These are phyloP conservation scores for Lordiphosa stackelbergi DNA, from an alignment of 1,140 invertebrate genomes.

Conservation along the genomic window DNA sequence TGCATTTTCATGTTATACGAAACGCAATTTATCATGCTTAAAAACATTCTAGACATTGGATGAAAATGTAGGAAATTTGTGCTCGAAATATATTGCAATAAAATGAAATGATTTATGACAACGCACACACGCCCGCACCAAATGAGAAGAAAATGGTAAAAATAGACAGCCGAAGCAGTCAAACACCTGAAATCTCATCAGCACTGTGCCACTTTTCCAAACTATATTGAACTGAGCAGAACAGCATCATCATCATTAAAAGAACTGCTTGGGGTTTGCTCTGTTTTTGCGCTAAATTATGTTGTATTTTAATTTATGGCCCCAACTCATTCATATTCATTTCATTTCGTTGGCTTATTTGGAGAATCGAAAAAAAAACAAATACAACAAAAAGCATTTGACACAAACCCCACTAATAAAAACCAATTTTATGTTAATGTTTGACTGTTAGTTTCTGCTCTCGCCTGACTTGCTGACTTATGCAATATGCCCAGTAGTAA, in stretches of 20 bases:
- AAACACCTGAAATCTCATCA: conserved; percentile 48
- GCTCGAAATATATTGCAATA: conserved; percentile 64
- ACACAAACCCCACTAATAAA: conserved; percentile 31
- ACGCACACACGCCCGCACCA: conserved; percentile 48
- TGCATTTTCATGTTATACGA: conserved; percentile 59
- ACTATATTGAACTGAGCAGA: background rate
- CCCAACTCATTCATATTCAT: conserved; percentile 58
- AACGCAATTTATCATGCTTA: conserved; percentile 61
- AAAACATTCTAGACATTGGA: conserved; percentile 18
- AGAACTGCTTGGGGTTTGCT: conserved; percentile 23
- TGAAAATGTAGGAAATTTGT: conserved; percentile 43
- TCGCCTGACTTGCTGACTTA: conserved; percentile 17
- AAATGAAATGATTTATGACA: conserved; percentile 62
- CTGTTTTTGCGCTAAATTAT: conserved; percentile 32
- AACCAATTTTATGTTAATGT: conserved; percentile 47
- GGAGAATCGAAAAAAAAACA: conserved; percentile 3
- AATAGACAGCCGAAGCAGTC: conserved; percentile 33
- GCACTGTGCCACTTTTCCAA: conserved; percentile 54
- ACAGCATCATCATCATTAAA: conserved; percentile 45
- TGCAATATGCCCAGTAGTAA: conserved; percentile 31
- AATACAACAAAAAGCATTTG: conserved; percentile 8
- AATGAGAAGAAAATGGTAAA: conserved; percentile 30
- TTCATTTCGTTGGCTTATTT: conserved; percentile 21
- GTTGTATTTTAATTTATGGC: conserved; percentile 50
- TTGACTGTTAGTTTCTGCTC: conserved; percentile 7